phyloP scores from a whole-genome alignment of 2,797 vertebrate species.

The Falco berigora region DNA sequence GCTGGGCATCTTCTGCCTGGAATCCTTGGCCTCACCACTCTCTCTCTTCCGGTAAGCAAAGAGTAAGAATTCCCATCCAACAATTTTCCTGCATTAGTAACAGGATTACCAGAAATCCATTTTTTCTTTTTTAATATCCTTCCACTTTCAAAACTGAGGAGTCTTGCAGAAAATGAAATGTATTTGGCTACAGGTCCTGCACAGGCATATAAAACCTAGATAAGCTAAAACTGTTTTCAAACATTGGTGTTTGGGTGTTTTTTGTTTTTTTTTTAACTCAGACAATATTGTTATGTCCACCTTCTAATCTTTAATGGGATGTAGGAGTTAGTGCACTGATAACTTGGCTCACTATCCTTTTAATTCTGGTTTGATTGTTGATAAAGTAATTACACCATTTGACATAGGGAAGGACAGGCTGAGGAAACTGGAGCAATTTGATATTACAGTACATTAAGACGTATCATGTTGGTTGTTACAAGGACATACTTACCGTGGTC shows the following conservation, averaged over 20 bases:
- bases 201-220: neutral
- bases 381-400: neutral
- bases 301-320: constrained; percentile 13
- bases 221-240: neutral
- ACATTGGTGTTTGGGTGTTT: neutral
- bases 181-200: neutral
- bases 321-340: neutral
- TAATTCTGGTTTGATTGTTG: constrained; percentile 7
- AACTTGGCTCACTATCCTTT: neutral
- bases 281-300: neutral
- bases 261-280: neutral
- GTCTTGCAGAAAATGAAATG: neutral
- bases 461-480: neutral
- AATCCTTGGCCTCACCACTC: neutral
- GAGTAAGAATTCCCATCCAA: neutral
- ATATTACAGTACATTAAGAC: neutral
- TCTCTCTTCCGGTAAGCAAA: neutral
- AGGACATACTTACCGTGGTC: constrained; percentile 74
- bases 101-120: neutral
- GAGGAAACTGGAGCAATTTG: neutral
- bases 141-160: neutral
- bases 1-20: neutral
- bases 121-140: neutral
- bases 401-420: neutral
- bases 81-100: neutral